Percentiles rank a stretch among this genome's conserved stretches.
Evolutionary conservation across 2,797 vertebrate species (phyloP).

Genomic region (Heterohyrax brucei): DNA sequence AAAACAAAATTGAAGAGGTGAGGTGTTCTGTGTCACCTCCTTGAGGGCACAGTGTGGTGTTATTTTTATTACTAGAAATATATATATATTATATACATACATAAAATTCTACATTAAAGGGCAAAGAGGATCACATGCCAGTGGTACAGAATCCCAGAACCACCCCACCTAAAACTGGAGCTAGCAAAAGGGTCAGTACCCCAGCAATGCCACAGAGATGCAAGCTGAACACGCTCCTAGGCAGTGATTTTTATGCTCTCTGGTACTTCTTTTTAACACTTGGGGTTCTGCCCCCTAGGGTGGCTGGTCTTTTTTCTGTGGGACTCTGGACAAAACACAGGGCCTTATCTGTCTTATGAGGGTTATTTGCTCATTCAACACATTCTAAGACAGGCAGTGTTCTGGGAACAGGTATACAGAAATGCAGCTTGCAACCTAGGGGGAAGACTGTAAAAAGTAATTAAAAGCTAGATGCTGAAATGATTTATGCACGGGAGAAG

Average conservation of each 20-base stretch:
- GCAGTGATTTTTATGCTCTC: not conserved
- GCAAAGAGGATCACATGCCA: not conserved
- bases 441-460: not conserved
- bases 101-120: not conserved
- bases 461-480: not conserved
- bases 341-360: not conserved
- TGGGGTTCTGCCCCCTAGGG: not conserved
- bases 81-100: too few relatives aligned
- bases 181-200: not conserved
- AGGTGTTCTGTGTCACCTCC: not conserved
- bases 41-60: not conserved
- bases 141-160: not conserved
- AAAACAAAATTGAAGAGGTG: too few relatives aligned
- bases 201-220: not conserved
- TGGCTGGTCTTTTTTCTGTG: not conserved
- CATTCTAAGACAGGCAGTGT: not conserved
- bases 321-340: not conserved
- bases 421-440: not conserved
- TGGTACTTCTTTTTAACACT: not conserved
- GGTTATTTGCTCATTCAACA: not conserved
- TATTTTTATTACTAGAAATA: slow-evolving; percentile 22
- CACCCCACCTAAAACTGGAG: not conserved
- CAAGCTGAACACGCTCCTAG: not conserved
- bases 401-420: not conserved
- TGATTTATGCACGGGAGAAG: not conserved